These are phyloP conservation scores for Acanthosepion esculentum DNA, from an alignment of 2,888 invertebrate species.

Conservation along the genomic window DNA sequence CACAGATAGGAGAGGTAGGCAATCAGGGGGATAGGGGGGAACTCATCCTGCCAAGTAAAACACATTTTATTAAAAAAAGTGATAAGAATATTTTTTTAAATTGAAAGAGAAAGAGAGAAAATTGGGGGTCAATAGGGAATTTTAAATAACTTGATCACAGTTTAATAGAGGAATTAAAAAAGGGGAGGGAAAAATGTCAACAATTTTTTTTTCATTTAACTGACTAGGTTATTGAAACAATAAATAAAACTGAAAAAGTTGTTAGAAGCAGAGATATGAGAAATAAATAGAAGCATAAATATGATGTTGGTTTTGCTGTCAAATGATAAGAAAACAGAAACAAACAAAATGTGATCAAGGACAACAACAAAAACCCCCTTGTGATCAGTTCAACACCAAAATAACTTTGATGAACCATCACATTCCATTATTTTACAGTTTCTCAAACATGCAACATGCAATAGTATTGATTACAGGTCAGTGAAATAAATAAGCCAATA, in stretches of 20 bases:
- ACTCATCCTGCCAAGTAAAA: slow-evolving; percentile 23
- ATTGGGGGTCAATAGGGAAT: background rate
- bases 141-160: slow-evolving; percentile 21
- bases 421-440: slow-evolving; percentile 37
- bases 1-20: slow-evolving; percentile 18
- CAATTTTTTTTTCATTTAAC: slow-evolving; percentile 20
- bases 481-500: slow-evolving; percentile 40
- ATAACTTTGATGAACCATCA: slow-evolving; percentile 43
- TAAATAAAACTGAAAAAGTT: background rate
- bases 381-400: slow-evolving; percentile 36
- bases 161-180: slow-evolving; percentile 17
- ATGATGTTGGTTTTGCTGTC: background rate
- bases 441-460: slow-evolving; percentile 35
- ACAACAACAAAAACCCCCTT: slow-evolving; percentile 16
- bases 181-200: slow-evolving; percentile 21
- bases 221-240: slow-evolving; percentile 33
- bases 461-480: background rate
- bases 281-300: slow-evolving; percentile 33
- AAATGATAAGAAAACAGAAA: background rate
- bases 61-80: background rate
- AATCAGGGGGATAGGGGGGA: background rate
- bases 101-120: background rate
- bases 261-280: background rate
- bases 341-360: slow-evolving; percentile 4
- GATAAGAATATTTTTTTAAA: background rate